phyloP scores from a whole-genome alignment of 2,113 vertebrate genomes.

The Pluvianellus socialis region DNA sequence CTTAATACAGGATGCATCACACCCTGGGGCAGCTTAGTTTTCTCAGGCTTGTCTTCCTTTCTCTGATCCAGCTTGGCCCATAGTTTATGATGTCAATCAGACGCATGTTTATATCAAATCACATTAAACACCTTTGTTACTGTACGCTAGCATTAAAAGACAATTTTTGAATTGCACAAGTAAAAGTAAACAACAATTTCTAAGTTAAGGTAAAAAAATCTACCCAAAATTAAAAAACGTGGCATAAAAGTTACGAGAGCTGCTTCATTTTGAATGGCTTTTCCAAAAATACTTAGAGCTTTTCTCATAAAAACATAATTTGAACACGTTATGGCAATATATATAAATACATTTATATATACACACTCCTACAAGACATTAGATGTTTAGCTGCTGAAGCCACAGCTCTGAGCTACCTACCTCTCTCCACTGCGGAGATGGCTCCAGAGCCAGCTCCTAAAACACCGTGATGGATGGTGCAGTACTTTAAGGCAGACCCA shows the following conservation, averaged over 20 bases:
- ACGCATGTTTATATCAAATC: not conserved
- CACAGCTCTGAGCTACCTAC: not conserved
- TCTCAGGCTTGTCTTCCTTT: not conserved
- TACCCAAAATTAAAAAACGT: not conserved
- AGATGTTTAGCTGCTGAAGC: not conserved
- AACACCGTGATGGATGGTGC: not conserved
- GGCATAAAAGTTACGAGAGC: not conserved
- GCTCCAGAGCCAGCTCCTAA: not conserved
- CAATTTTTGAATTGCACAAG: not conserved
- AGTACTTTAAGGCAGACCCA: not conserved
- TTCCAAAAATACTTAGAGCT: not conserved
- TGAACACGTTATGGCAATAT: not conserved
- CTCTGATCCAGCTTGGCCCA: not conserved
- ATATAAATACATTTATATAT: not conserved
- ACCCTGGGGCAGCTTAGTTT: not conserved
- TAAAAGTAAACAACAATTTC: not conserved
- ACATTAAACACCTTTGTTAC: not conserved
- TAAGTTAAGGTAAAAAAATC: not conserved
- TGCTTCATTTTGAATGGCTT: not conserved
- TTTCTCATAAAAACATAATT: not conserved
- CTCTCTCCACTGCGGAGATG: not conserved
- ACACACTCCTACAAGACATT: not conserved
- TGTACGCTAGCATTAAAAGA: not conserved
- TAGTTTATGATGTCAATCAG: not conserved
- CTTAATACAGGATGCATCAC: not conserved